Evolutionary conservation across 2,113 vertebrate species (phyloP), one percentile per base, ranked within the genome.

Genomic region (Trachemys scripta): DNA sequence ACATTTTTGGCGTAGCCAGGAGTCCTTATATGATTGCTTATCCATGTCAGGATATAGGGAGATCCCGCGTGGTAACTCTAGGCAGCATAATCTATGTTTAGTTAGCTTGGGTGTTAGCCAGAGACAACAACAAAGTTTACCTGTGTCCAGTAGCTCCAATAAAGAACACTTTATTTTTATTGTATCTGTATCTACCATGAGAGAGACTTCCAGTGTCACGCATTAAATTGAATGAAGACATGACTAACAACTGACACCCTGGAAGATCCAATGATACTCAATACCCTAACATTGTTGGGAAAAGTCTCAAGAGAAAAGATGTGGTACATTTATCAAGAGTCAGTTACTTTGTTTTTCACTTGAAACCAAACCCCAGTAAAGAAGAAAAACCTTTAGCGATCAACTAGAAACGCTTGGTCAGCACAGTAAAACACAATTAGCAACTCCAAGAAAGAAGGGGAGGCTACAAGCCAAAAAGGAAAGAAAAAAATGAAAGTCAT

Each of bases 31-130:
- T 85, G 54, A 94, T 72, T 20, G 59, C 22, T 65, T 92, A 47
- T 19, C 81, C 12, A 72, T 22, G 1, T 0, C 72, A 95, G 80
- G 49, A 47, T 16, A 75, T 69, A 22, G 11, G 65, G 83, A 92
- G 53, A 90, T 62, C 9, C 35, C 56, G 6, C 38, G 11, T 47
- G 53, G 92, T 88, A 93, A 91, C 89, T 47, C 17, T 83, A 57
- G 49, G 78, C 49, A 80, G 31, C 24, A 81, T 12, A 78, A 16
- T 72, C 35, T 17, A 42, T 42, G 57, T 87, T 94, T 87, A 90
- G 29, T 90, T 95, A 88, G 51, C 81, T 53, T 92, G 75, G 78
- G 78, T 92, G 45, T 87, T 72, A 94, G 81, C 27, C 24, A 89
- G 42, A 2, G 86, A 83, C 87, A 76, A 62, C 85, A 94, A 31